Base-by-base conservation (phyloP, 2,888 invertebrate genomes). In the Fragum whitleyi region DNA sequence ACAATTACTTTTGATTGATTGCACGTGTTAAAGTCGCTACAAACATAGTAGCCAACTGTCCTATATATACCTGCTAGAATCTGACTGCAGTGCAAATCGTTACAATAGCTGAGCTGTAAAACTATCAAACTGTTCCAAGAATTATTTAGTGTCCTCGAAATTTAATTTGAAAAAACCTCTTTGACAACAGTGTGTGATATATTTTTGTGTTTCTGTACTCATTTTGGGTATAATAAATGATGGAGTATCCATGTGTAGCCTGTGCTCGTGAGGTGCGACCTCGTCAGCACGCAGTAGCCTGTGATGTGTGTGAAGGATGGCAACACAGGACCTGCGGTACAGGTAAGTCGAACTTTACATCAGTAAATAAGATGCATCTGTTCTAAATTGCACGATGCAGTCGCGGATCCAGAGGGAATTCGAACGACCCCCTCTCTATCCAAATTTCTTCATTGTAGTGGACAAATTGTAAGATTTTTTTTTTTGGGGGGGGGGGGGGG, bases 281-380 rank as follows among this genome's bases (percentile, higher is more conserved):
- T 23, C 11, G 32, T 9, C 61, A 32, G 61, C 28, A 61, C 19
- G 61, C 61, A 29, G 65, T 65, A 6, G 21, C 65, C 23, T 65
- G 65, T 65, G 65, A 39, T n/a, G 21, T 39, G 2, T 65, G 65
- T 29, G n/a, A n/a, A 11, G 14, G 42, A n/a, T 65, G 65, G 65
- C 65, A 65, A 29, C 65, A 65, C 21, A 36, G 36, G 7, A 39
- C 21, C 11, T 65, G 65, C 21, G 42, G 42, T 36, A 65, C 65
- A 36, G 65, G 65, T 65, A 65, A 29, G 57, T 57, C 57, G 16
- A 51, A n/a, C n/a, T n/a, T n/a, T n/a, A n/a, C n/a, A n/a, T 11
- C 16, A 11, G 42, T n/a, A n/a, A n/a, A n/a, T n/a, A n/a, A n/a
- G n/a, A n/a, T n/a, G n/a, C n/a, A n/a, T n/a, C n/a, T n/a, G n/a